Evolutionary conservation across 1,140 invertebrate genomes (phyloP), one percentile per base, ranked within the genome.

Genomic region (Phthorimaea operculella): DNA sequence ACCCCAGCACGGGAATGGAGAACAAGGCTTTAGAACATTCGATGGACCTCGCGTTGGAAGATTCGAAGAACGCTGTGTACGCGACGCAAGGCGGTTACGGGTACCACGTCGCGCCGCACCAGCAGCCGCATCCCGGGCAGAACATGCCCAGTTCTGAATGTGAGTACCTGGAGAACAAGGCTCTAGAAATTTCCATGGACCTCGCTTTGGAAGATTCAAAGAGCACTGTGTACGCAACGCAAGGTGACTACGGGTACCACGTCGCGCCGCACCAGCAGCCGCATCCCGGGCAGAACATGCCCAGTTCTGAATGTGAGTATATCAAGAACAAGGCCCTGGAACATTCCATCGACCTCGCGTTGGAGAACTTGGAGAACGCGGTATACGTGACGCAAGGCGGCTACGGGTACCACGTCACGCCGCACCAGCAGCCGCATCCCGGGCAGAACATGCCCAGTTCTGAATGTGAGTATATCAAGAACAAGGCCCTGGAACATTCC

Each of bases 311-410:
- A 87, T 92, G 90, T 92, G 86, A 91, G 90, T 90, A 34, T 7
- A n/a, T 96, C 82, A 94, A 96, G 82, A 96, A 96, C 79, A 96
- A 96, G 84, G 94, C 93, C 21, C 83, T 96, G 9, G 94, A 97
- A 79, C 92, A 94, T 74, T 94, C 92, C 12, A 89, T 95, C 87
- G 93, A 96, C 70, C 86, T 94, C 56, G 93, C 91, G 0, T 66
- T 94, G 17, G 92, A 94, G 53, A 91, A 94, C 64, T 93, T 94
- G 8, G 94, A 94, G 79, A 91, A 89, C 14, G 89, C 91, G 0
- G 89, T 94, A 7, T 95, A 94, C 75, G 92, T 90, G 15, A 89
- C 90, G 11, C 93, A 95, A 72, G 92, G 93, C 48, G 93, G 93
- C 21, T 96, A 95, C 70, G 92, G 93, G 33, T 95, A 94, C 72